Conservation (phyloP, 2,888 invertebrate genomes). For the Hofmannophila pseudospretella region DNA sequence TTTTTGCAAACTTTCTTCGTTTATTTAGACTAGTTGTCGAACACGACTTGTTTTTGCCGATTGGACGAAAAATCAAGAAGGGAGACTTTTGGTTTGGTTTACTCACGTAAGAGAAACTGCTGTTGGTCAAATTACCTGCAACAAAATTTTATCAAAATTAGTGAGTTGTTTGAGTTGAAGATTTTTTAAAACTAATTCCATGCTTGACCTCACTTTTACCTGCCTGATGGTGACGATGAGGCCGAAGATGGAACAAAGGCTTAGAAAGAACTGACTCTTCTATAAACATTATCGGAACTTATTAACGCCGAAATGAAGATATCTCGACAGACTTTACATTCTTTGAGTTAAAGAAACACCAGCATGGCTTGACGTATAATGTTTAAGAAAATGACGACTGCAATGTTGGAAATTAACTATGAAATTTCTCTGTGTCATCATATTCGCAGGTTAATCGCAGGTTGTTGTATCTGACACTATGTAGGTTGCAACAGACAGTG, state of each 20-base stretch:
- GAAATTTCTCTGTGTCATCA: constrained; percentile 38
- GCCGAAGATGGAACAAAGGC: no score
- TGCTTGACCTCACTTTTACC: no score
- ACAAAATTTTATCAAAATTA: no score
- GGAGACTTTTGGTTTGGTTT: constrained; percentile 1
- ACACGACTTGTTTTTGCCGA: constrained; percentile 27
- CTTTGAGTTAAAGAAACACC: no score
- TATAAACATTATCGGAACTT: no score
- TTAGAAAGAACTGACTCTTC: no score
- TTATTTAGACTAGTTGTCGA: constrained; percentile 31
- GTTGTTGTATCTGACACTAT: constrained; percentile 45
- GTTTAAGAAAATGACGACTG: no score
- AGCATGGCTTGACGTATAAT: constrained; percentile 24
- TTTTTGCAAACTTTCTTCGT: constrained; percentile 47
- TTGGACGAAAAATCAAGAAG: constrained; percentile 6
- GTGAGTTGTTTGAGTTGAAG: no score
- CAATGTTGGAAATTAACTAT: no score
- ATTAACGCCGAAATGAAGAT: not conserved
- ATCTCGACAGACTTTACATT: not conserved
- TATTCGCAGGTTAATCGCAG: constrained; percentile 49
- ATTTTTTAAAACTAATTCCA: no score
- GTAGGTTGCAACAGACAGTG: constrained; percentile 52
- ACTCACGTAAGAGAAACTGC: constrained; percentile 12
- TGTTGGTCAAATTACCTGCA: constrained; percentile 10
- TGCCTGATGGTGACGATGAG: no score